Evolutionary conservation across 2,797 vertebrate genomes (phyloP).

Genomic region (Melanotaenia pygmaea): DNA sequence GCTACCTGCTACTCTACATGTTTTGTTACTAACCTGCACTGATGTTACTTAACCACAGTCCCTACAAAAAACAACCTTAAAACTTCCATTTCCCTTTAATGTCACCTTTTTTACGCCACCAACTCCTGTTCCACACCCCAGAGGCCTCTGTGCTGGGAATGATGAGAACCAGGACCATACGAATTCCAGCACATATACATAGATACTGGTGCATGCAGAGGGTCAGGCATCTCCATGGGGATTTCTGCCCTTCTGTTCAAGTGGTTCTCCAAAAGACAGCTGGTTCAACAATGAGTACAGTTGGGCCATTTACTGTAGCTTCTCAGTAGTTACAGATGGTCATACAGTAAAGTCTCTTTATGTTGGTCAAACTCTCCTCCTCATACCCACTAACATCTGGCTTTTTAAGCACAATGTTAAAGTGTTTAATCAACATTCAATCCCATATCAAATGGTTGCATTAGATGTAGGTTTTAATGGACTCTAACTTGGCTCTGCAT

Average conservation of each 20-base stretch:
- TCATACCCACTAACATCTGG: not conserved
- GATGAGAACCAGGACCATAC: slow-evolving; percentile 55
- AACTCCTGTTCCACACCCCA: slow-evolving; percentile 61
- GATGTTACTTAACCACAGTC: not conserved
- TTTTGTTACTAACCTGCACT: not conserved
- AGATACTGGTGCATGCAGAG: slow-evolving; percentile 33
- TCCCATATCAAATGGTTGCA: not conserved
- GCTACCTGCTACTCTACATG: not conserved
- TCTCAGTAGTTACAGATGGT: slow-evolving; percentile 19
- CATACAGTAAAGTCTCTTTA: not conserved
- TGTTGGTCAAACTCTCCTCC: not conserved
- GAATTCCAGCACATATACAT: slow-evolving; percentile 58
- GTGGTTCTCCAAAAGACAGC: slow-evolving; percentile 64
- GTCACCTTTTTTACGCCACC: slow-evolving; percentile 20
- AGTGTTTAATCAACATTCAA: not conserved
- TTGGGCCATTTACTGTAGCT: slow-evolving; percentile 38
- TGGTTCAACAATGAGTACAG: slow-evolving; percentile 52
- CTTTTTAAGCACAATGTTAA: not conserved
- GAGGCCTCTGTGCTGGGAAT: slow-evolving; percentile 47
- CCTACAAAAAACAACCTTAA: not conserved
- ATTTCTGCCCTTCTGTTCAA: slow-evolving; percentile 48
- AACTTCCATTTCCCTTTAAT: slow-evolving; percentile 28
- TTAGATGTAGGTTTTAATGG: not conserved
- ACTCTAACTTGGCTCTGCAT: not conserved
- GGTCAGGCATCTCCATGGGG: slow-evolving; percentile 52